Percentiles rank a stretch among this genome's conserved stretches.
Conservation (phyloP, 37 sponge, comb jelly and placozoan genomes). For the Halisarca cf. caerulea region DNA sequence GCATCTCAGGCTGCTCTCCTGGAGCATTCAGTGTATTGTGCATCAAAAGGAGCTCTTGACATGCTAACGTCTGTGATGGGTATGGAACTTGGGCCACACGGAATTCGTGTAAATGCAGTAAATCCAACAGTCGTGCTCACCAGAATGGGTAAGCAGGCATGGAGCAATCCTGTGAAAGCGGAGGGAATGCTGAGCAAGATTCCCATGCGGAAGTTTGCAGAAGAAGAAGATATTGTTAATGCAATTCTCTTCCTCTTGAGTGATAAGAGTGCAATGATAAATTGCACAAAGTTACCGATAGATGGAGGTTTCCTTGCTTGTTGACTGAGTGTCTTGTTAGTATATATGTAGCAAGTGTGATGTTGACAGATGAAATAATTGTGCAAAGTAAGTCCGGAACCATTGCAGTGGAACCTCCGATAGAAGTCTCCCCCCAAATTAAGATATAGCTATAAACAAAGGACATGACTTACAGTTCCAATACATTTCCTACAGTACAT, state of each 20-base stretch:
- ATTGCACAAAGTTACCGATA: conserved; percentile 79
- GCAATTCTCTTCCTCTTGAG: conserved; percentile 91
- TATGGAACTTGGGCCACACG: conserved; percentile 84
- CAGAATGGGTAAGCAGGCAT: conserved; percentile 82
- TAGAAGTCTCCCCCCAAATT: no score
- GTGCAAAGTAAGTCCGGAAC: no score
- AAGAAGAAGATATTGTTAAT: conserved; percentile 87
- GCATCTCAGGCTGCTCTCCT: conserved; percentile 74
- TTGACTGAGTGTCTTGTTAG: no score
- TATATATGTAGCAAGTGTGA: no score
- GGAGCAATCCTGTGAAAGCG: conserved; percentile 91
- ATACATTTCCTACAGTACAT: no score
- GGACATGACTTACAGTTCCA: no score
- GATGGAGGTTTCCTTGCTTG: conserved; percentile 93
- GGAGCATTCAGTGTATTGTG: conserved; percentile 86
- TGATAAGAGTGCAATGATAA: conserved; percentile 89
- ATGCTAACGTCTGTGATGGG: conserved; percentile 91
- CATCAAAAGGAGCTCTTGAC: conserved; percentile 93
- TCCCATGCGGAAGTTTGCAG: conserved; percentile 73
- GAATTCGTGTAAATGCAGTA: conserved; percentile 92
- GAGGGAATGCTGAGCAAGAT: conserved; percentile 76
- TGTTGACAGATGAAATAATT: no score
- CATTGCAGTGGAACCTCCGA: no score
- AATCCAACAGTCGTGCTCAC: conserved; percentile 98
- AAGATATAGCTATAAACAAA: no score